Evolutionary conservation across 2,888 invertebrate species (phyloP).

Genomic region (Branchellion lobata): DNA sequence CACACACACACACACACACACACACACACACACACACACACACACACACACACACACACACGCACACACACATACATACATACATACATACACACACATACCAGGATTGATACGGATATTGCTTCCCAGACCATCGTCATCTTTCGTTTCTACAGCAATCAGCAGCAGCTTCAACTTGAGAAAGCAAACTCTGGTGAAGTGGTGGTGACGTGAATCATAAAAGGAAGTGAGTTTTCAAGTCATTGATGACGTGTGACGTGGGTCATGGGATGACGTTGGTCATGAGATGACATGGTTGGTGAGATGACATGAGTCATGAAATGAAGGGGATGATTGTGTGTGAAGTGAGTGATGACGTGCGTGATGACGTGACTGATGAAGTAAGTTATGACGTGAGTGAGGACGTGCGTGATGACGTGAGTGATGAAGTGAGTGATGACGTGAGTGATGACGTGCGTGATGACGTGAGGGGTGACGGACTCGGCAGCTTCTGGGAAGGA

Average conservation of each 20-base stretch:
- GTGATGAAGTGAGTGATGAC: too few species aligned
- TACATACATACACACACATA: conserved; percentile 52
- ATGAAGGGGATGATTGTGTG: not conserved
- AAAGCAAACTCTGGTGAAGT: conserved; percentile 90
- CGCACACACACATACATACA: not conserved
- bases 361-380: too few species aligned
- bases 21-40: not conserved
- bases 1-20: not conserved
- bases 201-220: not conserved
- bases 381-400: too few species aligned
- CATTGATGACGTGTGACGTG: not conserved
- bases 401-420: too few species aligned
- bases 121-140: conserved; percentile 73
- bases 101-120: conserved; percentile 96
- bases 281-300: not conserved
- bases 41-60: not conserved
- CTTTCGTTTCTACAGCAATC: conserved; percentile 86
- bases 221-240: not conserved
- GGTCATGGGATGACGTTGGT: not conserved
- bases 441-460: too few species aligned
- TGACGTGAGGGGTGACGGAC: too few species aligned
- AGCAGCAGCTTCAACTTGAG: conserved; percentile 93
- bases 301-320: not conserved
- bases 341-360: too few species aligned
- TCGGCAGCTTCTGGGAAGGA: conserved; percentile 99